Evolutionary conservation across 2,888 invertebrate genomes (phyloP).

Genomic region (Temnothorax ravouxi): DNA sequence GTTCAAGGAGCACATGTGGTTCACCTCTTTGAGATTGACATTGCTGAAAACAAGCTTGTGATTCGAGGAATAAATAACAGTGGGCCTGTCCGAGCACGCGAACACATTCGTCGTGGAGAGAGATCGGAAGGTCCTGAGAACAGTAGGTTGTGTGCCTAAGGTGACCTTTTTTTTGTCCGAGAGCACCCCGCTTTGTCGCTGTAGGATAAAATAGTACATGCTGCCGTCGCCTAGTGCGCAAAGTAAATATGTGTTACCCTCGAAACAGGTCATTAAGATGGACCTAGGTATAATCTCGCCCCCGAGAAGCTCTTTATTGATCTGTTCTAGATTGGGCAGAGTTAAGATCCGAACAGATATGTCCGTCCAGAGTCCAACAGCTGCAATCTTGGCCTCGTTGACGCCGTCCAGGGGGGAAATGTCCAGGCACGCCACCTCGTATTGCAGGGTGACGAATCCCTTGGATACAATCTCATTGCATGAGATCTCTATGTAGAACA

Average conservation of each 20-base stretch:
- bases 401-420: conserved; percentile 92
- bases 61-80: conserved; percentile 99
- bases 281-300: conserved; percentile 99
- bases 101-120: conserved; percentile 98
- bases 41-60: conserved; percentile 99
- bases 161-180: conserved; percentile 98
- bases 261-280: conserved; percentile 97
- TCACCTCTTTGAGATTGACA: conserved; percentile 97
- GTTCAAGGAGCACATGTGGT: conserved; percentile 99
- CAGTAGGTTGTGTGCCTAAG: conserved; percentile 98
- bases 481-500: conserved; percentile 93
- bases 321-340: conserved; percentile 92
- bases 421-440: conserved; percentile 98
- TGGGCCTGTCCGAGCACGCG: conserved; percentile 99
- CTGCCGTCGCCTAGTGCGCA: conserved; percentile 99
- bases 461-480: conserved; percentile 89
- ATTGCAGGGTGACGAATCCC: conserved; percentile 92
- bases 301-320: conserved; percentile 95
- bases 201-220: conserved; percentile 97
- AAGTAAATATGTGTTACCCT: conserved; percentile 95
- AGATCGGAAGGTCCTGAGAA: conserved; percentile 95
- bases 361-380: conserved; percentile 99
- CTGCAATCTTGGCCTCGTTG: conserved; percentile 91
- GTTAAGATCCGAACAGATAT: conserved; percentile 96
- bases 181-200: conserved; percentile 91